phyloP scores from a whole-genome alignment of 2,113 vertebrate species.

The Colistium nudipinnis region DNA sequence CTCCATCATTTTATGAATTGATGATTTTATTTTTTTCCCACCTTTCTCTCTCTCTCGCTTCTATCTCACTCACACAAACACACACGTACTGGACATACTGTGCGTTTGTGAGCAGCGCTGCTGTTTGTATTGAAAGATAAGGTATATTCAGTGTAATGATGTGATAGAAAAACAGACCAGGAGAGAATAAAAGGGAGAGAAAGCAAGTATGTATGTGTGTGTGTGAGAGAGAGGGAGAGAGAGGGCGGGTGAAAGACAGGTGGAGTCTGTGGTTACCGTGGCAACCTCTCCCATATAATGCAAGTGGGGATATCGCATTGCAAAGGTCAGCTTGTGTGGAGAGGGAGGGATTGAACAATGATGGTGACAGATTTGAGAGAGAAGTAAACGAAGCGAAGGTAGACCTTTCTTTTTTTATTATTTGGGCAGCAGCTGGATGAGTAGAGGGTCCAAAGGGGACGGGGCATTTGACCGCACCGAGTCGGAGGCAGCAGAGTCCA shows the following conservation, averaged over 20 bases:
- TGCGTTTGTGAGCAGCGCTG: constrained; percentile 5
- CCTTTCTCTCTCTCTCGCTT: background rate
- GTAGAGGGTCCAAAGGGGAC: constrained; percentile 54
- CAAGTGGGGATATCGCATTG: constrained; percentile 81
- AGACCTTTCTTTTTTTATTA: no score
- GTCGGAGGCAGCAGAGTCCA: constrained; percentile 48
- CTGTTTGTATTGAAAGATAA: constrained; percentile 10
- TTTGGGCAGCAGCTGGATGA: background rate
- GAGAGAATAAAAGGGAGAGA: constrained; percentile 44
- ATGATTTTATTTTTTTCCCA: background rate
- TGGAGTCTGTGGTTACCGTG: constrained; percentile 90
- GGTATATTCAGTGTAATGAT: constrained; percentile 26
- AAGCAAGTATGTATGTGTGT: constrained; percentile 13
- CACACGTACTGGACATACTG: background rate
- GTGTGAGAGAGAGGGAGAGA: background rate
- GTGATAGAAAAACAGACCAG: constrained; percentile 46
- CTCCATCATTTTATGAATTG: no score
- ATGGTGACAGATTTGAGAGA: constrained; percentile 25
- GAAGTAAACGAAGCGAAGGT: constrained; percentile 3
- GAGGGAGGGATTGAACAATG: constrained; percentile 50
- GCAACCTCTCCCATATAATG: constrained; percentile 86
- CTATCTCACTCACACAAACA: background rate
- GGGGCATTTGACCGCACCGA: constrained; percentile 32
- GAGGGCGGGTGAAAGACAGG: constrained; percentile 81
- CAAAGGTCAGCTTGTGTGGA: constrained; percentile 83